A percentile compares a stretch with the other conserved stretches of the same genome.
Evolutionary conservation across 1,140 invertebrate species (phyloP).

Genomic region (Lordiphosa collinella): DNA sequence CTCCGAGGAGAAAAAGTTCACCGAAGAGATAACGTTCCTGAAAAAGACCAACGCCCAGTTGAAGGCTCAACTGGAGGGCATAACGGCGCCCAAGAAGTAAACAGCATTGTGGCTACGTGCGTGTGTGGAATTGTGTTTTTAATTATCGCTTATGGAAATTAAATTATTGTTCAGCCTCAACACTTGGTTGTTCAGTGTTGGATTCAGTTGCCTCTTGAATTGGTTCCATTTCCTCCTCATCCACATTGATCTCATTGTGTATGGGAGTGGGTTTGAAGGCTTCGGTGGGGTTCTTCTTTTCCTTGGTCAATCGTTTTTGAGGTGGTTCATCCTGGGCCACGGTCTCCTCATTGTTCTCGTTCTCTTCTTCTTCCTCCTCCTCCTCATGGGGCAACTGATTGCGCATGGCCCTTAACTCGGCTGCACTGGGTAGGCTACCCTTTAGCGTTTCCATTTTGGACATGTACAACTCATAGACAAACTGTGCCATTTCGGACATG

Average conservation of each 20-base stretch:
- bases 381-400: constrained; percentile 44
- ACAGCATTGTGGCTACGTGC: neutral
- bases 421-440: constrained; percentile 78
- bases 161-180: constrained; percentile 28
- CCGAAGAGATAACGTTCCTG: constrained; percentile 93
- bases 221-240: constrained; percentile 43
- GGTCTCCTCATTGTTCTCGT: neutral
- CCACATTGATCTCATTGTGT: constrained; percentile 71
- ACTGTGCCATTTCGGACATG: constrained; percentile 96
- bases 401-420: constrained; percentile 43
- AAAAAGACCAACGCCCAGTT: constrained; percentile 96
- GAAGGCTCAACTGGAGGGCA: constrained; percentile 95
- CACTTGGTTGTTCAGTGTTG: neutral
- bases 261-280: constrained; percentile 81
- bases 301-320: constrained; percentile 42
- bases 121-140: constrained; percentile 9
- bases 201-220: constrained; percentile 1
- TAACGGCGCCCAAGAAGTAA: constrained; percentile 94
- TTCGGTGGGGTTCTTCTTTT: constrained; percentile 49
- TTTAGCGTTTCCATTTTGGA: constrained; percentile 86
- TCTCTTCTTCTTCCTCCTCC: neutral
- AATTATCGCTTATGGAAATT: constrained; percentile 30
- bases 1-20: constrained; percentile 94
- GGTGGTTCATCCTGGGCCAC: constrained; percentile 48
- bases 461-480: constrained; percentile 95